Conservation (phyloP, 2,113 vertebrate genomes). For the Semnornis frantzii region DNA sequence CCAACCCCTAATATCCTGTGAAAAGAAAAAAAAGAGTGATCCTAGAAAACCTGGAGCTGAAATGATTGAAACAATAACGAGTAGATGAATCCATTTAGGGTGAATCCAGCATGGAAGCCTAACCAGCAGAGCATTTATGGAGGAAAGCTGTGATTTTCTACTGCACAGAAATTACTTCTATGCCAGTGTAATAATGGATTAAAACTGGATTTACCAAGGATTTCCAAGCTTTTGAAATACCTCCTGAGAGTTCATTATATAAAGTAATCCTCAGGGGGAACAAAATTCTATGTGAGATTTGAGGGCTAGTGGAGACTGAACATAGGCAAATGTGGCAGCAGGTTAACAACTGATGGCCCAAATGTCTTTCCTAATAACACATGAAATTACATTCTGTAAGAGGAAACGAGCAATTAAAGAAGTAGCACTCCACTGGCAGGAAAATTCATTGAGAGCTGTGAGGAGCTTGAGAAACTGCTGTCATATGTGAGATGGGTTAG, state of each 20-base stretch:
- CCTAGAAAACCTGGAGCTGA: neutral
- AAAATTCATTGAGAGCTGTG: neutral
- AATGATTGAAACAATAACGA: neutral
- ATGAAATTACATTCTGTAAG: neutral
- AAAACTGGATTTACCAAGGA: neutral
- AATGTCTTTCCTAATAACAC: neutral
- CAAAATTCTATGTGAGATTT: neutral
- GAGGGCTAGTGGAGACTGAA: neutral
- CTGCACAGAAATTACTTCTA: neutral
- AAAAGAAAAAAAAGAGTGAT: neutral
- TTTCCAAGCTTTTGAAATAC: slow-evolving; percentile 1
- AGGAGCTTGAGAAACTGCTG: neutral
- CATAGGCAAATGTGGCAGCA: neutral
- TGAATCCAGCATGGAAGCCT: neutral
- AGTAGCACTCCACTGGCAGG: neutral
- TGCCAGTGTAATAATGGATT: neutral
- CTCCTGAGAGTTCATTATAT: neutral
- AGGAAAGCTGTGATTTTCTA: neutral
- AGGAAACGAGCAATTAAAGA: neutral
- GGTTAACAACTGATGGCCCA: neutral
- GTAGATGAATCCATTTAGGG: neutral
- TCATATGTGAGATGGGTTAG: too few species aligned
- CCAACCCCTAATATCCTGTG: neutral
- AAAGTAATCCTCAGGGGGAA: neutral
- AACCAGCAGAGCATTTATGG: neutral